phyloP scores from a whole-genome alignment of 2,797 vertebrate species.

The Rhabdomys pumilio region DNA sequence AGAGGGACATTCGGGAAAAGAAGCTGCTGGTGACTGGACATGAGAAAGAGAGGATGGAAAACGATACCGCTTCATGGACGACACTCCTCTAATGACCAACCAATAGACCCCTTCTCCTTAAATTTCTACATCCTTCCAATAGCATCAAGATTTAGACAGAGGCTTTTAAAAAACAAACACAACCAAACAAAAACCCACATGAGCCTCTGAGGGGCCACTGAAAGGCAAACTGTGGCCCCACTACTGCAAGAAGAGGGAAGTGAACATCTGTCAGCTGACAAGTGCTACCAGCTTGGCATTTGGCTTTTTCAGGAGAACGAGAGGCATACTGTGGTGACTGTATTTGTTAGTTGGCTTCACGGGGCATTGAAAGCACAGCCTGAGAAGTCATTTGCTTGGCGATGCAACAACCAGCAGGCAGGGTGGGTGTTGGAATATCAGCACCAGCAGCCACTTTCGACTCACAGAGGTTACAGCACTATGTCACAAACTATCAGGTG shows the following conservation, averaged over 20 bases:
- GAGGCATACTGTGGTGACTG: neutral
- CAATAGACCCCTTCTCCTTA: neutral
- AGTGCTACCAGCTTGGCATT: neutral
- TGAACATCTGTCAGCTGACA: neutral
- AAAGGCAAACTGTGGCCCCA: neutral
- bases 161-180: neutral
- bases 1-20: neutral
- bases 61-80: too few species aligned
- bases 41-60: neutral
- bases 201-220: neutral
- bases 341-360: neutral
- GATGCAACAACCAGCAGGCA: too few species aligned
- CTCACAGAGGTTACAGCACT: neutral
- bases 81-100: neutral
- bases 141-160: neutral
- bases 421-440: neutral
- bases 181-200: neutral
- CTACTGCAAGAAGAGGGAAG: too few species aligned
- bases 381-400: accelerated
- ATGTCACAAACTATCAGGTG: neutral
- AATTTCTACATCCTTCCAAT: neutral
- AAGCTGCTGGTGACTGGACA: neutral
- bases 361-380: neutral
- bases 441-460: neutral
- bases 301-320: neutral